A percentile compares a stretch with the other conserved stretches of the same genome.
These are phyloP conservation scores for Drosophila ficusphila DNA, from an alignment of 1,140 invertebrate genomes.

Conservation along the genomic window DNA sequence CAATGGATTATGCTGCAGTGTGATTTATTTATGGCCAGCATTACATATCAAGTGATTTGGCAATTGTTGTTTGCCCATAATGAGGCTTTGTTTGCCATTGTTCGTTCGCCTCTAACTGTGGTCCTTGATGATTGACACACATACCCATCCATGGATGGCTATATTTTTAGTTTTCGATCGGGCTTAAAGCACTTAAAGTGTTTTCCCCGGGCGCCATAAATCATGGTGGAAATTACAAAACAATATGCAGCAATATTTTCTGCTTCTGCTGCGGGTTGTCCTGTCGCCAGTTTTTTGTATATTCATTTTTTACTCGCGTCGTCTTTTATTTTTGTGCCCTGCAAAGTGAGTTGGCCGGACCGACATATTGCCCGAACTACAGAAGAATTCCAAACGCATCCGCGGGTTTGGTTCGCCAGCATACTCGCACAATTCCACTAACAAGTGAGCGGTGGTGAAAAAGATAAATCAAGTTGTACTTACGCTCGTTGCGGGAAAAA, in stretches of 20 bases:
- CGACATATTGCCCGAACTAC: constrained; percentile 48
- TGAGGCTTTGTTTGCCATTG: constrained; percentile 73
- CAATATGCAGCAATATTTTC: constrained; percentile 57
- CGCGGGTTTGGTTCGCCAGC: constrained; percentile 34
- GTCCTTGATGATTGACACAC: constrained; percentile 57
- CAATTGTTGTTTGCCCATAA: constrained; percentile 59
- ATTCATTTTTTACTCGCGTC: constrained; percentile 18
- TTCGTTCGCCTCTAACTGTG: constrained; percentile 45
- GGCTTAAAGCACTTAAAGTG: constrained; percentile 37
- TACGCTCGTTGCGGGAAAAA: not conserved
- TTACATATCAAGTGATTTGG: constrained; percentile 72
- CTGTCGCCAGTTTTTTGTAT: constrained; percentile 19
- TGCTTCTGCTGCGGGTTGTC: constrained; percentile 45
- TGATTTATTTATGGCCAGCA: constrained; percentile 78
- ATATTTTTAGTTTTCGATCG: constrained; percentile 13
- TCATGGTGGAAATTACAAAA: constrained; percentile 71
- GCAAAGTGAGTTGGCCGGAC: constrained; percentile 50
- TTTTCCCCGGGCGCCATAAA: constrained; percentile 41
- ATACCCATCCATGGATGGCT: constrained; percentile 25
- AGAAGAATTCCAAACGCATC: constrained; percentile 34
- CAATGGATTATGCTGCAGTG: constrained; percentile 79
- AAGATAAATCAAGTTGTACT: constrained; percentile 1
- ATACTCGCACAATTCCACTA: constrained; percentile 30
- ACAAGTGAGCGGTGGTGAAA: constrained; percentile 30
- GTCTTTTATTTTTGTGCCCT: constrained; percentile 16